Evolutionary conservation across 2,888 invertebrate species (phyloP).

Genomic region (Augiades crinisus): DNA sequence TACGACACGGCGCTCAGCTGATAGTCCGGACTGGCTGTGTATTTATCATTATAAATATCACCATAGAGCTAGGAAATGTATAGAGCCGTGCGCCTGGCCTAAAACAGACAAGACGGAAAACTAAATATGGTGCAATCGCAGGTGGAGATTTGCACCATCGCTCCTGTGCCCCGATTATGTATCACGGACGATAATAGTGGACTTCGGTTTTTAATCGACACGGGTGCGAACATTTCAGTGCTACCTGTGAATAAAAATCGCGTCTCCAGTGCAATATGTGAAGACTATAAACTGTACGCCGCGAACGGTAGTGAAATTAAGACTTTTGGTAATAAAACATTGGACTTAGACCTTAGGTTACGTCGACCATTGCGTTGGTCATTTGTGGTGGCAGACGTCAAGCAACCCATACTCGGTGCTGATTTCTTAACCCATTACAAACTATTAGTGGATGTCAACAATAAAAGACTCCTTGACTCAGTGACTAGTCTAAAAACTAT

Average conservation of each 20-base stretch:
- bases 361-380: neutral
- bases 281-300: neutral
- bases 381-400: neutral
- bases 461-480: constrained; percentile 1
- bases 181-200: neutral
- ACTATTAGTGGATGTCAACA: neutral
- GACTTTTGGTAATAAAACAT: neutral
- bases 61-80: neutral
- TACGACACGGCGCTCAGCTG: neutral
- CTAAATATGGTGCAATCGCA: neutral
- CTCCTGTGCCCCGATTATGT: neutral
- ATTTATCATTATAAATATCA: neutral
- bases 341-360: neutral
- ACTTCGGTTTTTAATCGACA: neutral
- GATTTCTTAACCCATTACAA: neutral
- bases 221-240: neutral
- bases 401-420: neutral
- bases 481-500: neutral
- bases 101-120: neutral
- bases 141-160: neutral
- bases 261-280: neutral
- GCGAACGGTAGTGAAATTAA: neutral
- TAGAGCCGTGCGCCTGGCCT: neutral
- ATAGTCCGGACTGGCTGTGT: neutral
- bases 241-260: neutral